Conservation (phyloP, 1,140 invertebrate genomes). For the Stegodyphus mimosarum region DNA sequence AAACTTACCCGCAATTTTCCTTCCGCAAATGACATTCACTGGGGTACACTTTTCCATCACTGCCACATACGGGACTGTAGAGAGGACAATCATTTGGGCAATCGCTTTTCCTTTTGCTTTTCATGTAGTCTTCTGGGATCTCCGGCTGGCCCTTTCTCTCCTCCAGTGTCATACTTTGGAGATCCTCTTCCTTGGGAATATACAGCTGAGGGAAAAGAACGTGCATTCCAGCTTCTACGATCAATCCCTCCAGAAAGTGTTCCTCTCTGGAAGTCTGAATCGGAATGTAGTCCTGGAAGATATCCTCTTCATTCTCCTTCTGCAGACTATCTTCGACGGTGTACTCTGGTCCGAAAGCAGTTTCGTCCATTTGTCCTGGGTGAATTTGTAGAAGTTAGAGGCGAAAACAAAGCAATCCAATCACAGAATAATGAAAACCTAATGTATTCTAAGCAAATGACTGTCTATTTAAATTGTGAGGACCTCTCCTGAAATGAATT, state of each 20-base stretch:
- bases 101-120: neutral
- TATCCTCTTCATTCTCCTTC: neutral
- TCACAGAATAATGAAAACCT: too few species aligned
- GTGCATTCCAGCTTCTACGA: conserved; percentile 38
- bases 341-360: neutral
- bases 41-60: conserved; percentile 86
- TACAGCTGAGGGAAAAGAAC: conserved; percentile 39
- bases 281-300: conserved; percentile 9
- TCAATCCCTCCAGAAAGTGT: conserved; percentile 19
- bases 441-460: too few species aligned
- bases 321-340: neutral
- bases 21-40: conserved; percentile 72
- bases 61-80: conserved; percentile 86
- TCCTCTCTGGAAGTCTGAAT: neutral
- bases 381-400: neutral
- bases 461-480: too few species aligned
- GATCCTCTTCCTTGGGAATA: neutral
- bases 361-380: conserved; percentile 10
- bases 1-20: conserved; percentile 68
- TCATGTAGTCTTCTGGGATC: conserved; percentile 15
- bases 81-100: conserved; percentile 57
- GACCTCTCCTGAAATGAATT: too few species aligned
- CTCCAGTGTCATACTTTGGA: neutral
- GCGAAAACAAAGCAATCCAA: too few species aligned
- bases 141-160: conserved; percentile 26